These are phyloP conservation scores for Daktulosphaira vitifoliae DNA, from an alignment of 1,140 invertebrate species.

Conservation along the genomic window DNA sequence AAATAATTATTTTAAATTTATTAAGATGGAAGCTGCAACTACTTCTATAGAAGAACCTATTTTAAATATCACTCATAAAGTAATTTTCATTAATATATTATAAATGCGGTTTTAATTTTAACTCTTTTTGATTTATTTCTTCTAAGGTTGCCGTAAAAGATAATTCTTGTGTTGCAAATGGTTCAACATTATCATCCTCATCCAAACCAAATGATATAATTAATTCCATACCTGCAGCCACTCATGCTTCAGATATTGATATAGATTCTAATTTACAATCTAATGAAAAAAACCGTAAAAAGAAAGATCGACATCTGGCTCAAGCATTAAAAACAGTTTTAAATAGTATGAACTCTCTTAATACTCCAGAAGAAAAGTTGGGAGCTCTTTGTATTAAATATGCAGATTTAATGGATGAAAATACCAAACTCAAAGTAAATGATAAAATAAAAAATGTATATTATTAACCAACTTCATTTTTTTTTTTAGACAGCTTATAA, in stretches of 20 bases:
- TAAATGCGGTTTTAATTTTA: neutral
- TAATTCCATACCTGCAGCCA: neutral
- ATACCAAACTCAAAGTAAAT: slow-evolving; percentile 55
- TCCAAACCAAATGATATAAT: neutral
- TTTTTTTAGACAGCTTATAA: slow-evolving; percentile 45
- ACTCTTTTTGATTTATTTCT: no score
- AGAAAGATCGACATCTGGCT: slow-evolving; percentile 54
- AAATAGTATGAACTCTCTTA: slow-evolving; percentile 57
- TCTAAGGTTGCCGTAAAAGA: neutral
- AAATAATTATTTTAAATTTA: neutral
- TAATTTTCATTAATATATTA: no score
- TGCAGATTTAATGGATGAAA: slow-evolving; percentile 67
- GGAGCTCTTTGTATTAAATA: slow-evolving; percentile 66
- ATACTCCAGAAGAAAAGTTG: slow-evolving; percentile 65
- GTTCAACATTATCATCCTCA: neutral
- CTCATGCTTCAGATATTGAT: slow-evolving; percentile 12
- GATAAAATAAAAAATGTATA: slow-evolving; percentile 14
- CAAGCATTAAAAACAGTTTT: slow-evolving; percentile 64
- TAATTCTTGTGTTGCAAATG: neutral
- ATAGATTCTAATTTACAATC: slow-evolving; percentile 7
- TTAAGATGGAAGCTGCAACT: slow-evolving; percentile 11
- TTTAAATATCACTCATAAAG: neutral
- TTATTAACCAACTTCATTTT: slow-evolving; percentile 27
- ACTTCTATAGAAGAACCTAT: slow-evolving; percentile 3
- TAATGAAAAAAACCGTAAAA: slow-evolving; percentile 43